Evolutionary conservation across 2,797 vertebrate genomes (phyloP).

Genomic region (Semaprochilodus insignis): DNA sequence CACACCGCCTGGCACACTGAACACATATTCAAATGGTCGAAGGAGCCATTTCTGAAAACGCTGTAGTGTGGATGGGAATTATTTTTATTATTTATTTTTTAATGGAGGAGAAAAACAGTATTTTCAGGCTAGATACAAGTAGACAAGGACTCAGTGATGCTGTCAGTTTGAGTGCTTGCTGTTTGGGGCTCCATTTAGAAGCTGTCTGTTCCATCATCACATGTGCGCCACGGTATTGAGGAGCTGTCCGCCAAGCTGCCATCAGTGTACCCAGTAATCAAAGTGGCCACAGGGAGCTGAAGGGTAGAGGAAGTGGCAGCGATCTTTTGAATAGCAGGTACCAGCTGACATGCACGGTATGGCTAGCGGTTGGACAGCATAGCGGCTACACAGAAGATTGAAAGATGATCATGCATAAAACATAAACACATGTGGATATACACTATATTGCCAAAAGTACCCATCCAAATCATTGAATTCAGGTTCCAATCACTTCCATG

Average conservation of each 20-base stretch:
- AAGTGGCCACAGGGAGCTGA: background rate
- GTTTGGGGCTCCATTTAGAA: slow-evolving; percentile 28
- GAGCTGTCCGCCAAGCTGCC: slow-evolving; percentile 15
- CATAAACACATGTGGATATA: no score
- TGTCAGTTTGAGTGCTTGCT: slow-evolving; percentile 18
- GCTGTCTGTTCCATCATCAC: slow-evolving; percentile 18
- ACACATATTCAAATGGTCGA: background rate
- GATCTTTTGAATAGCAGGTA: slow-evolving; percentile 1
- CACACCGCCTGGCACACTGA: no score
- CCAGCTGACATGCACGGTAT: background rate
- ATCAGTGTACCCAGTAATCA: slow-evolving; percentile 9
- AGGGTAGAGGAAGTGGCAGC: background rate
- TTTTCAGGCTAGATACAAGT: background rate
- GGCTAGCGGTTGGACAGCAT: background rate
- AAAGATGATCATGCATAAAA: background rate
- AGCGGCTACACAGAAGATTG: background rate
- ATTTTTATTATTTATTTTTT: no score
- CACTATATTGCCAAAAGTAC: no score
- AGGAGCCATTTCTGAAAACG: background rate
- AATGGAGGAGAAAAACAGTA: no score
- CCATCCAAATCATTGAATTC: no score
- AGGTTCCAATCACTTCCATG: no score
- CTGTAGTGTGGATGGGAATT: no score
- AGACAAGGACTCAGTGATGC: background rate
- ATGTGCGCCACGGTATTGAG: background rate